phyloP scores from a whole-genome alignment of 1,140 invertebrate species.

The Chironomus tepperi region DNA sequence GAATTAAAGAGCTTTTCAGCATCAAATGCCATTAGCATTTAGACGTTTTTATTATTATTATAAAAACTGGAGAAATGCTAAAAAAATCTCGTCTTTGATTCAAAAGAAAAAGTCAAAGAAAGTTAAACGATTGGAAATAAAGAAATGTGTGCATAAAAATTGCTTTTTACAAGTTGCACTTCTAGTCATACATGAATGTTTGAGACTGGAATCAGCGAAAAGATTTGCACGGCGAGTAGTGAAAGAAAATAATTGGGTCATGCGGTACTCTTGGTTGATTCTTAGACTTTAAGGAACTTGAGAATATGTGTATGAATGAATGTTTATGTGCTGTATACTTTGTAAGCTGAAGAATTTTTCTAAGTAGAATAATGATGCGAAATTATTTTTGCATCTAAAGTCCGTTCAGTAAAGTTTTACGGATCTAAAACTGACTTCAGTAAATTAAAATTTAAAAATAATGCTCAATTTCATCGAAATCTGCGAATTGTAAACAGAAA shows the following conservation, averaged over 20 bases:
- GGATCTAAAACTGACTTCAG: too few relatives aligned
- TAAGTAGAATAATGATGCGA: too few relatives aligned
- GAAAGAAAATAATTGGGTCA: conserved; percentile 1
- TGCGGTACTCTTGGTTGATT: background rate
- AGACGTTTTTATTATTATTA: background rate
- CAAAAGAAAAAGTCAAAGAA: conserved; percentile 14
- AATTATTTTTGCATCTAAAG: too few relatives aligned
- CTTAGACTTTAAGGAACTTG: too few relatives aligned
- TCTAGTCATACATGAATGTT: background rate
- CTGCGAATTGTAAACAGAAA: too few relatives aligned
- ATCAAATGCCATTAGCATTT: background rate
- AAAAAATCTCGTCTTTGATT: background rate
- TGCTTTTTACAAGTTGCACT: background rate
- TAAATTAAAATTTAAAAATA: too few relatives aligned
- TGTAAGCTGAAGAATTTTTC: too few relatives aligned
- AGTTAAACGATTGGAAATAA: background rate
- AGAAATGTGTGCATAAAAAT: background rate
- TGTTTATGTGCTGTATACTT: too few relatives aligned
- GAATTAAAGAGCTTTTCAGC: background rate
- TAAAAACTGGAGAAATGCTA: background rate
- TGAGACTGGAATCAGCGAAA: background rate
- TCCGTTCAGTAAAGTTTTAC: too few relatives aligned
- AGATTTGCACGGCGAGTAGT: background rate
- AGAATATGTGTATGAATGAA: too few relatives aligned
- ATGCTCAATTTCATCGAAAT: too few relatives aligned